Evolutionary conservation across 2,888 invertebrate genomes (phyloP).

Genomic region (Omphaloscelis lunosa): DNA sequence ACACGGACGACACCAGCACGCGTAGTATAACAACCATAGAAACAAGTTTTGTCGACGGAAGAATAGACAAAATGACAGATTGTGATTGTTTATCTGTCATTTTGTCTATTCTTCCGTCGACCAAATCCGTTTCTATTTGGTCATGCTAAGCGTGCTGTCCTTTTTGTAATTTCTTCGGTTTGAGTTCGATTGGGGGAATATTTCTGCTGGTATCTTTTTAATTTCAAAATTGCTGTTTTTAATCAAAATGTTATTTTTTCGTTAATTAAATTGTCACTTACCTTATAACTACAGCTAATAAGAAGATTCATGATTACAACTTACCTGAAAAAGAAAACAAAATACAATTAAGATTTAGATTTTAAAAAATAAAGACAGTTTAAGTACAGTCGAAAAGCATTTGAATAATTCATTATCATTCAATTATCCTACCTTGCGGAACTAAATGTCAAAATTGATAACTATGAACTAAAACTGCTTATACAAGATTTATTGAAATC

Average conservation of each 20-base stretch:
- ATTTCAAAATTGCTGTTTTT: too few species aligned
- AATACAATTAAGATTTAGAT: slow-evolving; percentile 16
- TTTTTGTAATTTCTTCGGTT: background rate
- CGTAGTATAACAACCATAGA: too few species aligned
- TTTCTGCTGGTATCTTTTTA: background rate
- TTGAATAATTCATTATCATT: slow-evolving; percentile 12
- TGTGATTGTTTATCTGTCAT: too few species aligned
- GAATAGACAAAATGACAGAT: too few species aligned
- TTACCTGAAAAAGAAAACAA: slow-evolving; percentile 55
- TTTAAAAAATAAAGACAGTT: background rate
- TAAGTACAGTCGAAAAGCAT: background rate
- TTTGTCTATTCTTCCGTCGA: too few species aligned
- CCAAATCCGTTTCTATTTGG: too few species aligned
- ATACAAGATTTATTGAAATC: slow-evolving; percentile 18
- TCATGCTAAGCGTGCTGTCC: background rate
- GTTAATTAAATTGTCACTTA: slow-evolving; percentile 17
- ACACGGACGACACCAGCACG: too few species aligned
- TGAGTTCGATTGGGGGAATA: slow-evolving; percentile 15
- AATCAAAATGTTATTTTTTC: background rate
- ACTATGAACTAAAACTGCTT: slow-evolving; percentile 1
- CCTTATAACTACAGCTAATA: slow-evolving; percentile 15
- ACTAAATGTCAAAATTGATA: slow-evolving; percentile 1
- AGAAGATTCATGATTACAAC: slow-evolving; percentile 32
- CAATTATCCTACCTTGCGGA: background rate
- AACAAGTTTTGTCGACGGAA: too few species aligned